Evolutionary conservation across 2,888 invertebrate species (phyloP).

Genomic region (Meganola albula): DNA sequence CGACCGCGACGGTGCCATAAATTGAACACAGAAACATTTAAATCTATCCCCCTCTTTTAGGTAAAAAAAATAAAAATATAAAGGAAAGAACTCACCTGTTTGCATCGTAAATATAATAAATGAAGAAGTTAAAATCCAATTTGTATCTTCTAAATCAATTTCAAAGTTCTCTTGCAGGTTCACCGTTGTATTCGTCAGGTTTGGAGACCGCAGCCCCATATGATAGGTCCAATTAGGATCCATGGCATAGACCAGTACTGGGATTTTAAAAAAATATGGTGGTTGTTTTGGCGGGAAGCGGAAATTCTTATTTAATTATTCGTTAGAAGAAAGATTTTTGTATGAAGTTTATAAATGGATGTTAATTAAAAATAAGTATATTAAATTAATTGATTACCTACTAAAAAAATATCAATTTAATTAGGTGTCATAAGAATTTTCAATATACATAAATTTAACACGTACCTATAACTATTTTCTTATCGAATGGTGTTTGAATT

Average conservation of each 20-base stretch:
- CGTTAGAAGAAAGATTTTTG: too few relatives aligned
- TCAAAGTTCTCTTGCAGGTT: conserved; percentile 80
- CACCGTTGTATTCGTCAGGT: conserved; percentile 56
- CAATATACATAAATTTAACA: too few relatives aligned
- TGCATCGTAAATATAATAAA: conserved; percentile 91
- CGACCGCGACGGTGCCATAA: too few relatives aligned
- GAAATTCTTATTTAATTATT: too few relatives aligned
- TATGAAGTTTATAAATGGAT: too few relatives aligned
- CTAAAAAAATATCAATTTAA: too few relatives aligned
- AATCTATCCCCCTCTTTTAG: background rate
- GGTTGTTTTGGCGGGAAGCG: conserved; percentile 6
- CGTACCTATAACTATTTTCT: too few relatives aligned
- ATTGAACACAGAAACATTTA: too few relatives aligned
- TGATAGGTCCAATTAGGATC: conserved; percentile 51
- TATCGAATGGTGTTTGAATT: too few relatives aligned
- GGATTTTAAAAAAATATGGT: conserved; percentile 3
- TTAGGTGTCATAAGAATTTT: too few relatives aligned
- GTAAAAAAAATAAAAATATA: conserved; percentile 2
- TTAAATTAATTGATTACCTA: too few relatives aligned
- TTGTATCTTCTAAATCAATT: conserved; percentile 87
- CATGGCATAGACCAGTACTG: conserved; percentile 33
- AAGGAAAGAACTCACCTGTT: conserved; percentile 78
- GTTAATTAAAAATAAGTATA: too few relatives aligned
- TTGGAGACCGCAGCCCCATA: conserved; percentile 51
- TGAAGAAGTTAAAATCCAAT: conserved; percentile 86